A percentile compares a stretch with the other conserved stretches of the same genome.
Conservation (phyloP, 1,140 invertebrate species). For the Adoxophyes honmai region DNA sequence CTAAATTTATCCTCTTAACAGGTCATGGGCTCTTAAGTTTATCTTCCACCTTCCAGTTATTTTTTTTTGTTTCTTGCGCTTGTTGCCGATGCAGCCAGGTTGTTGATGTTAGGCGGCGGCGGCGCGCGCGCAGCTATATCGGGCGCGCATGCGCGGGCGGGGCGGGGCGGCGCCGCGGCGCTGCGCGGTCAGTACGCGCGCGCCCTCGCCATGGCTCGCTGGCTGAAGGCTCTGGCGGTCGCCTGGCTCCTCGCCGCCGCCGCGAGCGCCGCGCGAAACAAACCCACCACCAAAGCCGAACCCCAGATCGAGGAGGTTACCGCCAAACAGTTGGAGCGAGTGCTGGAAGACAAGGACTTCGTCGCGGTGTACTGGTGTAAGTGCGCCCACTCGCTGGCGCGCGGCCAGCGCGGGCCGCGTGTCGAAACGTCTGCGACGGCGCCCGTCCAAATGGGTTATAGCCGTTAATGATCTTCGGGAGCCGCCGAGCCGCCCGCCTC, state of each 20-base stretch:
- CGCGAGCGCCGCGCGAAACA: conserved; percentile 58
- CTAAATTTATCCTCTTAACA: no score
- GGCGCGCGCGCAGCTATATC: conserved; percentile 29
- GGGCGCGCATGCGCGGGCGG: conserved; percentile 45
- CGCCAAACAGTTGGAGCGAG: conserved; percentile 91
- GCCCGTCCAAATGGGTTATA: conserved; percentile 54
- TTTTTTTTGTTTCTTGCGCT: no score
- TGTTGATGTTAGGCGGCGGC: conserved; percentile 21
- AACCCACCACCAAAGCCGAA: conserved; percentile 75
- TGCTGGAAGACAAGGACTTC: conserved; percentile 93
- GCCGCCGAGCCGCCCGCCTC: conserved; percentile 27
- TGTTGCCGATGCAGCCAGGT: neutral
- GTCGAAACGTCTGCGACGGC: conserved; percentile 47
- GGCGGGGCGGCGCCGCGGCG: conserved; percentile 44
- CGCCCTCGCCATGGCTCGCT: conserved; percentile 76
- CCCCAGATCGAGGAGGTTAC: conserved; percentile 94
- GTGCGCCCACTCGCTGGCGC: conserved; percentile 72
- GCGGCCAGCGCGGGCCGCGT: conserved; percentile 38
- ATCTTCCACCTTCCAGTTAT: no score
- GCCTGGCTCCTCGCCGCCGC: conserved; percentile 50
- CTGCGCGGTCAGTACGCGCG: conserved; percentile 66
- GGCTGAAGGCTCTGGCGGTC: conserved; percentile 72
- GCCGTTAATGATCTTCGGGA: conserved; percentile 56
- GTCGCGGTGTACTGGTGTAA: conserved; percentile 98
- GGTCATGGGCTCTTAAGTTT: no score